Evolutionary conservation across 2,797 vertebrate species (phyloP).

Genomic region (Chelon auratus): DNA sequence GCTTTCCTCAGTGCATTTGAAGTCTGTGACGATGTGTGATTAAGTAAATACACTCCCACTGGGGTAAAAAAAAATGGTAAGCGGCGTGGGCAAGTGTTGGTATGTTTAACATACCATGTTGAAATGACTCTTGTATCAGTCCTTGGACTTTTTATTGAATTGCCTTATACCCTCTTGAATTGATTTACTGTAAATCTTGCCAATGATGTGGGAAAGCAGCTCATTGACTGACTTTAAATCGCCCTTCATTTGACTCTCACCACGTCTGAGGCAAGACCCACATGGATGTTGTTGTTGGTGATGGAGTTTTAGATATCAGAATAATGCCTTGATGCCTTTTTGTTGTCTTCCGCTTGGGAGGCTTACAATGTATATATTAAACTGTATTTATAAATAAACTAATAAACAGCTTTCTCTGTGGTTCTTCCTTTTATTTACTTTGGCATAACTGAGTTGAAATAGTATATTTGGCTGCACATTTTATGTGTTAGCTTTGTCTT

Average conservation of each 20-base stretch:
- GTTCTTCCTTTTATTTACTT: background rate
- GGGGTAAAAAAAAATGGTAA: constrained; percentile 9
- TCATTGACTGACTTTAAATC: constrained; percentile 51
- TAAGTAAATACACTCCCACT: constrained; percentile 31
- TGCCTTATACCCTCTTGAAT: constrained; percentile 66
- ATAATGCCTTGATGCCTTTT: constrained; percentile 88
- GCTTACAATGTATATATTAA: constrained; percentile 82
- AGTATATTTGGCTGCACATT: background rate
- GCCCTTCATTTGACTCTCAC: constrained; percentile 43
- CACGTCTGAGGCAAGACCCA: constrained; percentile 44
- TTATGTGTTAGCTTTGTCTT: background rate
- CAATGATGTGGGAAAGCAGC: constrained; percentile 37
- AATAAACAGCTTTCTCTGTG: constrained; percentile 74
- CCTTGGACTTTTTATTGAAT: constrained; percentile 58
- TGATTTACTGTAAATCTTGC: constrained; percentile 60
- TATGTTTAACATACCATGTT: constrained; percentile 44
- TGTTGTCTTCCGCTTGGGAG: constrained; percentile 84
- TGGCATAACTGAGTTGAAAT: background rate
- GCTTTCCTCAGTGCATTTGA: constrained; percentile 44
- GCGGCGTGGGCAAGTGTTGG: constrained; percentile 10
- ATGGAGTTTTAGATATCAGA: constrained; percentile 80
- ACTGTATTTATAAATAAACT: constrained; percentile 86
- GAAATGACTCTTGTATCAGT: constrained; percentile 51
- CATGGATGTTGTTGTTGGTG: constrained; percentile 68
- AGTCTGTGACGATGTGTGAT: constrained; percentile 40